phyloP scores from a whole-genome alignment of 2,113 vertebrate genomes.

The Arothron firmamentum region DNA sequence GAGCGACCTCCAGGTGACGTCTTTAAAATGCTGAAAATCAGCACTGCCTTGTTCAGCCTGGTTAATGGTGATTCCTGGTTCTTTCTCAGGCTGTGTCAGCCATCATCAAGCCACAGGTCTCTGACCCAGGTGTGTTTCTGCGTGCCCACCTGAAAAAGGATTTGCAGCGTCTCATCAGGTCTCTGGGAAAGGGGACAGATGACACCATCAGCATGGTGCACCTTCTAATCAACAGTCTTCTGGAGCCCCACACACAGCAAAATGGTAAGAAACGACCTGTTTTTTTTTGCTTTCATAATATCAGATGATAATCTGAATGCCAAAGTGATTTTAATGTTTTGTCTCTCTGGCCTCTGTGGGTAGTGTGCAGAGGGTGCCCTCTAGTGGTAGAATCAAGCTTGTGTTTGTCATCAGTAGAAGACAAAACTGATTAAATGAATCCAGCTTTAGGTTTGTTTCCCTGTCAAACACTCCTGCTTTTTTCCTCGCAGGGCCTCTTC shows the following conservation, averaged over 20 bases:
- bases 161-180: slow-evolving; percentile 76
- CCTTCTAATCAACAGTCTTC: slow-evolving; percentile 75
- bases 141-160: slow-evolving; percentile 78
- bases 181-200: slow-evolving; percentile 82
- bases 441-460: background rate
- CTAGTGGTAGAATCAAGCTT: slow-evolving; percentile 13
- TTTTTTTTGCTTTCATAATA: too few relatives aligned
- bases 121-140: slow-evolving; percentile 72
- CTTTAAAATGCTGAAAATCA: background rate
- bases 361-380: background rate
- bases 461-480: background rate
- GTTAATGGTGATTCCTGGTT: slow-evolving; percentile 1
- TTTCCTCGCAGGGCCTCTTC: slow-evolving; percentile 64
- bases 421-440: background rate
- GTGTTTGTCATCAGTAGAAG: background rate
- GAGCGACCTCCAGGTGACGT: slow-evolving; percentile 72
- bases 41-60: background rate
- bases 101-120: slow-evolving; percentile 79
- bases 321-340: too few relatives aligned
- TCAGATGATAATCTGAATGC: too few relatives aligned
- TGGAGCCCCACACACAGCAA: slow-evolving; percentile 43
- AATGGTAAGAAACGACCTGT: slow-evolving; percentile 69
- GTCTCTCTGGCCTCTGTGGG: too few relatives aligned
- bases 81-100: background rate
- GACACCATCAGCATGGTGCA: slow-evolving; percentile 78